Evolutionary conservation across 2,888 invertebrate species (phyloP), one percentile per base, ranked within the genome.

Genomic region (Hypena proboscidalis): DNA sequence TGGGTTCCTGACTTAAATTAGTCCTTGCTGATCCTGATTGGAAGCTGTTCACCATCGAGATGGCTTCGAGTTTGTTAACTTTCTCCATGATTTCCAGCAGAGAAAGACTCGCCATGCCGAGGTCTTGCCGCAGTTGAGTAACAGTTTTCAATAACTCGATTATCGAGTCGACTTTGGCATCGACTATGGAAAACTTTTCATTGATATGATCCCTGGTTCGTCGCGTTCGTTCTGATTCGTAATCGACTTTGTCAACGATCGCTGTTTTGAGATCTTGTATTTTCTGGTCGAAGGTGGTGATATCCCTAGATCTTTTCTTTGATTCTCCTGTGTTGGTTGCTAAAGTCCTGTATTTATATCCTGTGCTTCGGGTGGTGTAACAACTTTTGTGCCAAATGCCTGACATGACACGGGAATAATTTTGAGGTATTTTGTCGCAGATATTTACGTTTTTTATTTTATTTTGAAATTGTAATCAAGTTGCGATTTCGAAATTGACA

Each of bases 291-390:
- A 83, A 74, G 3, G 54, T 58, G 20, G 44, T 61, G 11, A 78
- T 80, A 33, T 80, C 77, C 3, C 39, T 61, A 19, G 77, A 65
- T 6, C 75, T 55, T 4, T 54, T 63, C 31, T 61, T 77, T 13
- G 61, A 68, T 1, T 77, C 74, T 0, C 84, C 87, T 0, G 88
- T 89, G 39, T 86, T 88, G 0, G 87, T 88, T 1, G 88, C 81
- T 2, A 85, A 56, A 1, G 85, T 86, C 1, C 88, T 74, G 43
- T 85, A 88, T 38, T 89, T 88, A 55, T 89, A 88, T 1, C 86
- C 88, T 1, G 80, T 51, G 34, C 78, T 83, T 0, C 88, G 77
- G 0, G 84, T 60, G 1, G 83, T 87, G 54, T 82, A 88, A 48
- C 83, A 85, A 41, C 72, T 81, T 56, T 83, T 85, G 45, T 85